These are phyloP conservation scores for Sphaerophoria taeniata DNA, from an alignment of 2,888 invertebrate species.

Conservation along the genomic window DNA sequence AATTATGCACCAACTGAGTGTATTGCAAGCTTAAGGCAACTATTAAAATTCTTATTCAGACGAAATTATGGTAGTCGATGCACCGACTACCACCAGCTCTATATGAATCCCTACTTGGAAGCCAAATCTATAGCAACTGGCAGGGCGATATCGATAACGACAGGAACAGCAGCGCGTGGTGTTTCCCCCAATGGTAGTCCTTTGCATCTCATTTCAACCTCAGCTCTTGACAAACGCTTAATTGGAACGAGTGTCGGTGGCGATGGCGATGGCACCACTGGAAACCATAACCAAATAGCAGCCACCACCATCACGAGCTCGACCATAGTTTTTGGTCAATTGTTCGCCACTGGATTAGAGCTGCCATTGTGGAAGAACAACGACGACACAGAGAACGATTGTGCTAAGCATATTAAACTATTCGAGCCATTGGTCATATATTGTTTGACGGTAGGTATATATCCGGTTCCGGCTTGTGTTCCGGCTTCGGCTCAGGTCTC, in stretches of 20 bases:
- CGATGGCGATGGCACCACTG: constrained; percentile 40
- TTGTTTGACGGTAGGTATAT: constrained; percentile 88
- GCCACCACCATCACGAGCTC: constrained; percentile 51
- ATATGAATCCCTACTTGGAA: constrained; percentile 78
- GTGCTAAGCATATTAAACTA: constrained; percentile 89
- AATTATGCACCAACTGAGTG: constrained; percentile 87
- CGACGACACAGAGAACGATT: constrained; percentile 86
- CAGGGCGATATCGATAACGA: constrained; percentile 74
- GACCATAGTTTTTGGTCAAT: constrained; percentile 80
- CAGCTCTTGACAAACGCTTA: constrained; percentile 61
- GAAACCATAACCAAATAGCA: constrained; percentile 60
- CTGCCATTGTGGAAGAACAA: constrained; percentile 80
- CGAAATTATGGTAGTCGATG: constrained; percentile 85
- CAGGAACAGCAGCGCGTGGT: constrained; percentile 69
- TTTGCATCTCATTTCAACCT: constrained; percentile 56
- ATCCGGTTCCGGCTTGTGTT: constrained; percentile 47
- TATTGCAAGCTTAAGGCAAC: constrained; percentile 89
- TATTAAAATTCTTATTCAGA: constrained; percentile 88
- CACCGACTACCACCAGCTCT: constrained; percentile 76
- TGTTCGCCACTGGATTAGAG: constrained; percentile 80
- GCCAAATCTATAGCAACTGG: constrained; percentile 70
- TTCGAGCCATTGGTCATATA: constrained; percentile 98
- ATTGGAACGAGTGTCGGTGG: constrained; percentile 42
- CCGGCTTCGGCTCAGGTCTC: constrained; percentile 12
- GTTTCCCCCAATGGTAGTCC: constrained; percentile 44